Evolutionary conservation across 2,797 vertebrate species (phyloP).

Genomic region (Lophotriccus pileatus): DNA sequence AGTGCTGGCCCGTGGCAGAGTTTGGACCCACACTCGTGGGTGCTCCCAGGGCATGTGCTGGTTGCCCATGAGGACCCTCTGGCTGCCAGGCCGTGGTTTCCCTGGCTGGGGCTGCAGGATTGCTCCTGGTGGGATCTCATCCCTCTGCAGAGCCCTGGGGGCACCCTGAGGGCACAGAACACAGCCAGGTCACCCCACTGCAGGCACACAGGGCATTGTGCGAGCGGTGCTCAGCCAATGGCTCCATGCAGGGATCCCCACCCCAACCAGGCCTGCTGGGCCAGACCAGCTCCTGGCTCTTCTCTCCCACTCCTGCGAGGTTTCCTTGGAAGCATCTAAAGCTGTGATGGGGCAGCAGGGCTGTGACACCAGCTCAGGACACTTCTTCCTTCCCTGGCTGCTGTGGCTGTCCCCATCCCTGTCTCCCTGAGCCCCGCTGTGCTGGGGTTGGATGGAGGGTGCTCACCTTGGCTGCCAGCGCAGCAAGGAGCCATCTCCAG

Average conservation of each 20-base stretch:
- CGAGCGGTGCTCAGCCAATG: background rate
- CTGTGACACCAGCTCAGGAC: background rate
- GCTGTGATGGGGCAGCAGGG: background rate
- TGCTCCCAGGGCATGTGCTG: background rate
- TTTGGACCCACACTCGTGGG: rapidly evolving
- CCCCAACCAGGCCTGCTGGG: background rate
- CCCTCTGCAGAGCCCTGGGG: background rate
- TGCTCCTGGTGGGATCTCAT: background rate
- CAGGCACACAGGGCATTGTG: background rate
- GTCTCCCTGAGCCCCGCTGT: background rate
- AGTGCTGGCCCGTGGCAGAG: background rate
- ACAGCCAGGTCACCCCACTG: rapidly evolving
- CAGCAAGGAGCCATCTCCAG: background rate
- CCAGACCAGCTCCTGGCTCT: background rate
- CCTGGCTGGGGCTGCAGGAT: background rate
- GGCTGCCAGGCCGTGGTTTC: rapidly evolving
- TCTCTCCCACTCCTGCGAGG: background rate
- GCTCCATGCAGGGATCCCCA: background rate
- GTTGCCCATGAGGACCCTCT: background rate
- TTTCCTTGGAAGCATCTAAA: background rate
- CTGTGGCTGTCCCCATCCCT: background rate
- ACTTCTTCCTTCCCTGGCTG: background rate
- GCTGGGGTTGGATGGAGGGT: background rate
- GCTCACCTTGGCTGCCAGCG: background rate
- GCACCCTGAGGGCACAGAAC: rapidly evolving